Evolutionary conservation across 92 coral and sea anemone species (phyloP), one percentile per base, ranked within the genome.

Genomic region (Zoanthus sociatus): DNA sequence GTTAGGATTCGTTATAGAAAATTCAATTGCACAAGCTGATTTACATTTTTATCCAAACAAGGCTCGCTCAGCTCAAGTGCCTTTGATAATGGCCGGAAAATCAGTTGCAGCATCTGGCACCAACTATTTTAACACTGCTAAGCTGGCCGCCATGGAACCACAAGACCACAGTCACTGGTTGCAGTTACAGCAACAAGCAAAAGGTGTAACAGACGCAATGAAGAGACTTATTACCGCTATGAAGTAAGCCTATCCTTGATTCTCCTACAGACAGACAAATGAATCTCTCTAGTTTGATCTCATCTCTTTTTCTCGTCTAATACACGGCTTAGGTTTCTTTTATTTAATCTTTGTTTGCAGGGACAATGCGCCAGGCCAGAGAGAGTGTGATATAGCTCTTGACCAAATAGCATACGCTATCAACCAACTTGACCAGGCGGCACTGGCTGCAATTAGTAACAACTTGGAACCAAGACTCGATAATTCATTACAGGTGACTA

Each of bases 51-150:
- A 5, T 30, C 60, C 2, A 9, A 75, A 78, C 58, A 83, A 97
- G 99, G 99, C 99, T 64, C 98, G 98, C 7, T 97, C 99, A 55
- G 98, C 99, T 46, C 99, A 97, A 89, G 98, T 97, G 16, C 99
- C 99, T 0, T 89, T 97, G 78, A 97, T 97, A 37, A 97, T 97
- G 99, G 93, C 99, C 11, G 99, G 99, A 21, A 95, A 95, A 55
- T 97, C 99, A 5, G 92, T 97, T 82, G 97, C 98, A 0, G 96
- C 95, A 1, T 93, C 99, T 0, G 93, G 99, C 71, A 91, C 97
- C 55, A 97, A 97, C 90, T 95, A 93, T 79, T 82, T 97, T 73
- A 97, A 93, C 82, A 92, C 95, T 18, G 98, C 99, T 21, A 97
- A 97, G 93, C 77, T 93, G 26, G 90, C 95, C 17, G 99, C 94